These are phyloP conservation scores for Bombus polaris DNA, from an alignment of 1,140 invertebrate genomes.

Conservation along the genomic window DNA sequence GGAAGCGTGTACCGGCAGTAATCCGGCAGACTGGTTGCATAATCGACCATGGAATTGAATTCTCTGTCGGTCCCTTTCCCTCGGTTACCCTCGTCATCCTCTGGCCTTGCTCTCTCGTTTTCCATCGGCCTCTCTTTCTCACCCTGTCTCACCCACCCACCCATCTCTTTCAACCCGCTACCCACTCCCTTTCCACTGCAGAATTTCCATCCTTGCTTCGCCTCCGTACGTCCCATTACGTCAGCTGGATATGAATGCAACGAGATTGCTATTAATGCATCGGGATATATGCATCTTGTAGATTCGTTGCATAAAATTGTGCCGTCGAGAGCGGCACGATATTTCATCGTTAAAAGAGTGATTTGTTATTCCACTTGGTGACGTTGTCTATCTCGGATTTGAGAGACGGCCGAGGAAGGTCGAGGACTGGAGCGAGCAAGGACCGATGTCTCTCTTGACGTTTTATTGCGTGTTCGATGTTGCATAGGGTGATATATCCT, in stretches of 20 bases:
- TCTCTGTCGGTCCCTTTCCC: conserved; percentile 74
- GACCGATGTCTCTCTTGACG: background rate
- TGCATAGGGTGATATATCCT: background rate
- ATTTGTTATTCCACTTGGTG: conserved; percentile 60
- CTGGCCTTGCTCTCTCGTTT: conserved; percentile 6
- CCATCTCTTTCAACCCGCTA: background rate
- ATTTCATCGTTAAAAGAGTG: conserved; percentile 63
- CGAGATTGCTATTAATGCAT: conserved; percentile 70
- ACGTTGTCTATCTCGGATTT: conserved; percentile 31
- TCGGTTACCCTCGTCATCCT: conserved; percentile 42
- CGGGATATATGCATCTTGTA: conserved; percentile 43
- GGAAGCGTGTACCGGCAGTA: conserved; percentile 71
- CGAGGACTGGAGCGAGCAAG: background rate
- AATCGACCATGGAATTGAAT: conserved; percentile 77
- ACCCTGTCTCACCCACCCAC: conserved; percentile 3
- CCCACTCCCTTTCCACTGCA: conserved; percentile 3
- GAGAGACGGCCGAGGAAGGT: background rate
- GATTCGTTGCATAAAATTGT: conserved; percentile 63
- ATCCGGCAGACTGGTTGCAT: conserved; percentile 71
- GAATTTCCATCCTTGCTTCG: background rate
- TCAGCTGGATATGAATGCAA: conserved; percentile 69
- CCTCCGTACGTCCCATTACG: conserved; percentile 64
- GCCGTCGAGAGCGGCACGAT: conserved; percentile 28
- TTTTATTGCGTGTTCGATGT: conserved; percentile 4
- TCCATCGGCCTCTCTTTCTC: background rate